These are phyloP conservation scores for Elegia similella DNA, from an alignment of 2,888 invertebrate genomes.

Conservation along the genomic window DNA sequence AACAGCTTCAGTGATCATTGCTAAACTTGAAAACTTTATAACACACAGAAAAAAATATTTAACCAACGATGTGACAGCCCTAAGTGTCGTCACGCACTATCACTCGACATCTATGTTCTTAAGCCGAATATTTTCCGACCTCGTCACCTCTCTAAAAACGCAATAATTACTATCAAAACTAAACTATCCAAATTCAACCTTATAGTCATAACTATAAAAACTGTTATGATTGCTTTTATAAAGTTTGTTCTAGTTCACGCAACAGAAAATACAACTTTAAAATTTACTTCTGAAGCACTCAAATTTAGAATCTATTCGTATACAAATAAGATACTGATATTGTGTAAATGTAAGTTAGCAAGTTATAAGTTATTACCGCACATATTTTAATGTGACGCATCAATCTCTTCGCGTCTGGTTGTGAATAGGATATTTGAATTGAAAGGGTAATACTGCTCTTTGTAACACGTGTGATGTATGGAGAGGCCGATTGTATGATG, in stretches of 20 bases:
- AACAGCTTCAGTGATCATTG: no score
- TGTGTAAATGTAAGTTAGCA: slow-evolving; percentile 23
- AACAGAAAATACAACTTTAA: slow-evolving; percentile 30
- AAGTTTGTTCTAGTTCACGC: slow-evolving; percentile 28
- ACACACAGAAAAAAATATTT: no score
- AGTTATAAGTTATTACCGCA: slow-evolving; percentile 50
- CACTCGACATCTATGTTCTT: slow-evolving; percentile 69
- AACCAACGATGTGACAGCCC: slow-evolving; percentile 57
- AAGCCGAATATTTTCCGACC: slow-evolving; percentile 72
- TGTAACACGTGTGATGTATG: slow-evolving; percentile 50
- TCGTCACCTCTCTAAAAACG: slow-evolving; percentile 63
- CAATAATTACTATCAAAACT: slow-evolving; percentile 13
- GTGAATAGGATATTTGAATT: slow-evolving; percentile 65
- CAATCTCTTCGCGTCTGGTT: slow-evolving; percentile 51
- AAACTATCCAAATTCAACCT: slow-evolving; percentile 31
- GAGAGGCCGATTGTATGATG: slow-evolving; percentile 15
- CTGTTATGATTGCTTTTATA: slow-evolving; percentile 13
- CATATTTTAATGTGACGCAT: slow-evolving; percentile 64
- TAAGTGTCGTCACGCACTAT: slow-evolving; percentile 64
- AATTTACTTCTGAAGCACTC: slow-evolving; percentile 20
- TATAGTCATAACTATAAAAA: slow-evolving; percentile 30
- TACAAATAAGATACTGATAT: slow-evolving; percentile 18
- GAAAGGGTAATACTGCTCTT: slow-evolving; percentile 52
- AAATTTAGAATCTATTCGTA: slow-evolving; percentile 28
- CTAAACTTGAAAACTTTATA: no score